phyloP scores from a whole-genome alignment of 2,797 vertebrate genomes.

The Catamblyrhynchus diadema region DNA sequence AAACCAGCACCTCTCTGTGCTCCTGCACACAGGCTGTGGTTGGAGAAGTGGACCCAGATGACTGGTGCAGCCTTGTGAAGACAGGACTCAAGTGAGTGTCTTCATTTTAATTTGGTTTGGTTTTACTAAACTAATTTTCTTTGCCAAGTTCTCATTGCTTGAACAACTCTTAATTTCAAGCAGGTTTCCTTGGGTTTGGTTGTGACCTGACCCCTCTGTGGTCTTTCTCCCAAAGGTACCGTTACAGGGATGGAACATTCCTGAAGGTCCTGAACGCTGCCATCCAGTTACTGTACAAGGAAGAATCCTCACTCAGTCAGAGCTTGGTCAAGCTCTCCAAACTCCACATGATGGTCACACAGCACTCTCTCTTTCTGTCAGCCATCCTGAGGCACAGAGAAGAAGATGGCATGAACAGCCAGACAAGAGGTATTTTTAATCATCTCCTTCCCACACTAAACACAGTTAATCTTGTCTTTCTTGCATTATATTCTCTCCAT shows the following conservation, averaged over 20 bases:
- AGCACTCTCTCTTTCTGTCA: constrained; percentile 92
- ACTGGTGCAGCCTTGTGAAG: constrained; percentile 90
- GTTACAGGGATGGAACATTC: constrained; percentile 82
- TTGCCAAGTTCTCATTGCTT: neutral
- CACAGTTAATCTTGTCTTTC: neutral
- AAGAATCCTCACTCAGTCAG: constrained; percentile 37
- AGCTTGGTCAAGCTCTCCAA: constrained; percentile 77
- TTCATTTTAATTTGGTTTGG: neutral
- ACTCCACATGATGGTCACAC: constrained; percentile 89
- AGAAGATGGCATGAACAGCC: constrained; percentile 27
- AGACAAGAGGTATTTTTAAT: constrained; percentile 79
- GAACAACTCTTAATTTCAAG: neutral
- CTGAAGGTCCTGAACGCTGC: constrained; percentile 75
- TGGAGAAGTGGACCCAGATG: constrained; percentile 75
- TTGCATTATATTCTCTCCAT: neutral
- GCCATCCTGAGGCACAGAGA: constrained; percentile 80
- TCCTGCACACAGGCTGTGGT: constrained; percentile 65
- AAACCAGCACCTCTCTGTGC: neutral
- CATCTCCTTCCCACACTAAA: neutral
- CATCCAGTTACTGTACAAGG: constrained; percentile 75
- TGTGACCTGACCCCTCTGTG: neutral
- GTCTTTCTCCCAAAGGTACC: constrained; percentile 77
- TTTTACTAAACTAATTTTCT: neutral
- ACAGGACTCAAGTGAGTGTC: constrained; percentile 90
- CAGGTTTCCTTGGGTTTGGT: neutral